A percentile compares a stretch with the other conserved stretches of the same genome.
Evolutionary conservation across 2,113 vertebrate genomes (phyloP).

Genomic region (Falcunculus frontatus): DNA sequence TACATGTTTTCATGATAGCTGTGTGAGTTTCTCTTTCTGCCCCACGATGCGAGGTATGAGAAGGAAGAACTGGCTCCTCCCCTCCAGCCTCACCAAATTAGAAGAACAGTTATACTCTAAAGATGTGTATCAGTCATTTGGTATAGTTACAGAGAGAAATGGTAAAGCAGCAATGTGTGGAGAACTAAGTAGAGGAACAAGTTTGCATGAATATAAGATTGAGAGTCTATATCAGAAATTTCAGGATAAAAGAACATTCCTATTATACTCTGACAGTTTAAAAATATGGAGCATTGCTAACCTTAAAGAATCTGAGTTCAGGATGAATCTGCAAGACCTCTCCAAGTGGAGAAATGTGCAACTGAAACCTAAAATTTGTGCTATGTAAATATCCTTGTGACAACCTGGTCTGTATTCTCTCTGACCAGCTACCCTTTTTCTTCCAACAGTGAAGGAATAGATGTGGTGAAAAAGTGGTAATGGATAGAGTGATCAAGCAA

Average conservation of each 20-base stretch:
- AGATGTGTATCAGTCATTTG: neutral
- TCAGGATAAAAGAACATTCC: neutral
- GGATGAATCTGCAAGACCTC: neutral
- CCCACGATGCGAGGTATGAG: neutral
- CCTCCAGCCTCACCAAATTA: neutral
- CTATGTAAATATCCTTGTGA: neutral
- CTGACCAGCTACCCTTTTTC: neutral
- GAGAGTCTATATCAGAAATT: neutral
- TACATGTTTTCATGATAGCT: neutral
- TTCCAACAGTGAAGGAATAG: neutral
- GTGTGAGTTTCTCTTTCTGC: neutral
- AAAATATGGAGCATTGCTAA: neutral
- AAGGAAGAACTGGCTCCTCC: neutral
- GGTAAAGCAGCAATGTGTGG: neutral
- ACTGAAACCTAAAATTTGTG: neutral
- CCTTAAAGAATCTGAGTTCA: neutral
- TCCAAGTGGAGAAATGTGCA: neutral
- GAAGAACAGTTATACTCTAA: neutral
- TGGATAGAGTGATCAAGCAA: neutral
- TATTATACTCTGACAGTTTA: neutral
- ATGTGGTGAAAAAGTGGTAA: neutral
- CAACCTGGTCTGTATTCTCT: neutral
- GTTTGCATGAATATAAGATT: neutral
- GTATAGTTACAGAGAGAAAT: neutral
- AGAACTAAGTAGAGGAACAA: neutral